A percentile compares a stretch with the other conserved stretches of the same genome.
phyloP scores from a whole-genome alignment of 2,888 invertebrate genomes.

The Pachydiplax longipennis region DNA sequence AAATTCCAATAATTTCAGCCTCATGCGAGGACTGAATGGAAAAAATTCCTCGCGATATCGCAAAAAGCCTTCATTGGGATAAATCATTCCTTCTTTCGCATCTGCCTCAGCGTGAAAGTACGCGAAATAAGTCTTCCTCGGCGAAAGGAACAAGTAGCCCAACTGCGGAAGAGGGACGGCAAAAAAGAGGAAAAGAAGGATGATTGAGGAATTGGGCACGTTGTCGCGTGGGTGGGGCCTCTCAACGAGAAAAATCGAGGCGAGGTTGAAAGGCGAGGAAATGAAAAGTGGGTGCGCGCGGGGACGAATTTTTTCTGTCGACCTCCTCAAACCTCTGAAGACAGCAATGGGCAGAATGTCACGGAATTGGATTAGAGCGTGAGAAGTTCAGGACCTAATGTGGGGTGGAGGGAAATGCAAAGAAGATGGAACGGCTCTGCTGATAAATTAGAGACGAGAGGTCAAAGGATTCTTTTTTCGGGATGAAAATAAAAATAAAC shows the following conservation, averaged over 20 bases:
- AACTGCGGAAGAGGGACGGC: not conserved
- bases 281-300: not conserved
- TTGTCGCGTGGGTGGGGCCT: not conserved
- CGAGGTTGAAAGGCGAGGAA: not conserved
- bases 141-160: not conserved
- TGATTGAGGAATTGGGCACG: not conserved
- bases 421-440: not conserved
- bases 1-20: too few species aligned
- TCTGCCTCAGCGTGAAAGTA: not conserved
- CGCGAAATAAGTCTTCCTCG: not conserved
- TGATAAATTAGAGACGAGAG: not conserved
- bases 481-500: not conserved
- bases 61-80: too few species aligned
- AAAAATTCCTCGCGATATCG: too few species aligned
- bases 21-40: too few species aligned
- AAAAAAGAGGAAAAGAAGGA: not conserved
- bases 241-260: not conserved
- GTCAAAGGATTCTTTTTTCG: not conserved
- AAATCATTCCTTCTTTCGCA: not conserved
- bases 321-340: not conserved
- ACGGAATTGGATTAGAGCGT: conserved; percentile 2
- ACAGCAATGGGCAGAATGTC: not conserved
- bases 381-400: not conserved
- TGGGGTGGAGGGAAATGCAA: not conserved
- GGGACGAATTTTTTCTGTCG: not conserved